Percentiles rank a stretch among this genome's conserved stretches.
Conservation (phyloP, 92 coral and sea anemone genomes). For the Diadumene lineata region DNA sequence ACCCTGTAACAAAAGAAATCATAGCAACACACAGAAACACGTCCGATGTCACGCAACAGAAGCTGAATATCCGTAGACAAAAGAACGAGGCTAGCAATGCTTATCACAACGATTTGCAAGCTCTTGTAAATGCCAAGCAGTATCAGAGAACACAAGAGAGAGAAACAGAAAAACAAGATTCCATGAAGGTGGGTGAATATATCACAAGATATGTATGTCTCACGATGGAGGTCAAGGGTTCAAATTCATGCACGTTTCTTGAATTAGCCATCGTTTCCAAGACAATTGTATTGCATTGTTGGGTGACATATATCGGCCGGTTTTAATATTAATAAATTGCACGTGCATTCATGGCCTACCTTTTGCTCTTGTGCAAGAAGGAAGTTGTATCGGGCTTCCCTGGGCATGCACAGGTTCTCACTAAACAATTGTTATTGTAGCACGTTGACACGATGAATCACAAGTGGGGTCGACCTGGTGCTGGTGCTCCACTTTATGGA, state of each 20-base stretch:
- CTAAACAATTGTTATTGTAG: slow-evolving; percentile 49
- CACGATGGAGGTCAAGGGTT: no score
- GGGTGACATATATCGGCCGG: no score
- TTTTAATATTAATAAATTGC: no score
- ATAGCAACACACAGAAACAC: slow-evolving; percentile 74
- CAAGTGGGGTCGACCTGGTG: slow-evolving; percentile 90
- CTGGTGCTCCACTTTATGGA: slow-evolving; percentile 78
- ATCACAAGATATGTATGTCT: not conserved
- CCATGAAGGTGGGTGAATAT: slow-evolving; percentile 49
- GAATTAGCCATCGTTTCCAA: no score
- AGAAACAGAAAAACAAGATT: slow-evolving; percentile 46
- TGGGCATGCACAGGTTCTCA: no score
- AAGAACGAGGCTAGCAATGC: slow-evolving; percentile 72
- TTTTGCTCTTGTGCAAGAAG: no score
- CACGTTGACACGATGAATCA: slow-evolving; percentile 84
- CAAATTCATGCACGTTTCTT: no score
- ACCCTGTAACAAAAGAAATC: slow-evolving; percentile 83
- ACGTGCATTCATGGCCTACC: no score
- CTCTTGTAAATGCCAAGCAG: slow-evolving; percentile 71
- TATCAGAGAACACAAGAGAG: slow-evolving; percentile 57
- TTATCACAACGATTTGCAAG: slow-evolving; percentile 75
- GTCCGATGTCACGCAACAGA: slow-evolving; percentile 90
- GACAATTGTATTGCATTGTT: no score
- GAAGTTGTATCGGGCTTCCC: no score
- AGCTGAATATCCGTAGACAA: slow-evolving; percentile 74